These are phyloP conservation scores for Anoplius nigerrimus DNA, from an alignment of 2,888 invertebrate genomes.

Conservation along the genomic window DNA sequence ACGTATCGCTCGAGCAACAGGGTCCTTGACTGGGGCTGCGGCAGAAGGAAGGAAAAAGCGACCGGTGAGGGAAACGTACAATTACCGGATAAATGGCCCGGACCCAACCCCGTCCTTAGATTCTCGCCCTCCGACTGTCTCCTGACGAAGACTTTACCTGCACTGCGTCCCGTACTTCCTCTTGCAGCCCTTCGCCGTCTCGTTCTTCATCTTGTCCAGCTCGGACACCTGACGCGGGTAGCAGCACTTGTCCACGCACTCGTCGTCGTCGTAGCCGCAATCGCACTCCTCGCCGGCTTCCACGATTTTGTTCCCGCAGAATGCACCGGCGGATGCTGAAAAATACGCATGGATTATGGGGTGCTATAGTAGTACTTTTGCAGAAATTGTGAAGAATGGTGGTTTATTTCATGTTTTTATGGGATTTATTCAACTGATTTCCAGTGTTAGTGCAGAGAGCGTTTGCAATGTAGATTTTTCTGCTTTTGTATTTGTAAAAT, in stretches of 20 bases:
- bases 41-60: constrained; percentile 34
- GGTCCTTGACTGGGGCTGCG: constrained; percentile 97
- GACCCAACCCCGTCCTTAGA: no score
- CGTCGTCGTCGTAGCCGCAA: constrained; percentile 93
- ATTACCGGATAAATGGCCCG: no score
- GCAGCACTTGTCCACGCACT: constrained; percentile 95
- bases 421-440: no score
- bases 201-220: constrained; percentile 82
- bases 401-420: no score
- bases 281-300: constrained; percentile 99
- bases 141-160: constrained; percentile 81
- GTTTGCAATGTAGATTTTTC: no score
- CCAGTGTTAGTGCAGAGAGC: no score
- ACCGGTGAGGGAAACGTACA: not conserved
- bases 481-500: no score
- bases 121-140: no score
- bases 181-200: constrained; percentile 87
- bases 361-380: not conserved
- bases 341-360: no score
- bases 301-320: constrained; percentile 99
- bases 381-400: no score
- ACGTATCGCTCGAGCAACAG: constrained; percentile 90
- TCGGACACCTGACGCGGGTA: constrained; percentile 88
- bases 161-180: constrained; percentile 86
- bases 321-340: constrained; percentile 91